Evolutionary conservation across 2,888 invertebrate species (phyloP), one percentile per base, ranked within the genome.

Genomic region (Ryuthela nishihirai): DNA sequence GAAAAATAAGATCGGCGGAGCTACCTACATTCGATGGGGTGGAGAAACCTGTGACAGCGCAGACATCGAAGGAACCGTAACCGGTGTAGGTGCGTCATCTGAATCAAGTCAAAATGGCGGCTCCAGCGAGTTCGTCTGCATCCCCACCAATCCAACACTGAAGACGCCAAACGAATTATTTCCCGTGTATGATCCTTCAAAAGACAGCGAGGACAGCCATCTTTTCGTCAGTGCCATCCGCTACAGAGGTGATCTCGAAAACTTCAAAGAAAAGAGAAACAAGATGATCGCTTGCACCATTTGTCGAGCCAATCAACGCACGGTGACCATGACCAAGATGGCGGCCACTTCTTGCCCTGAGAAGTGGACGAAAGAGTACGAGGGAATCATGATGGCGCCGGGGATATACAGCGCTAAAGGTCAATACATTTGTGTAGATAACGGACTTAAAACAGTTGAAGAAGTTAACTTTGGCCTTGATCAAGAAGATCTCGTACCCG

Each of bases 1-100:
- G 12, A 21, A 25, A 17, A 44, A 52, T 1, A 43, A 47, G 4
- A 36, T 52, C 12, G 59, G 59, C 0, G 59, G 59, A 6, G 53
- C 52, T 10, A 32, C 43, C 1, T 59, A 44, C 10, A 39, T 53
- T 12, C 46, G 36, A 5, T 59, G 59, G 59, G 59, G 59, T 5
- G 20, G 35, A n/a, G 42, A 15, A n/a, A 20, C 43, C 2, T 59
- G 59, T 21, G n/a, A 36, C 18, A 7, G 15, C 1, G 0, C 36
- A 1, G 48, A 44, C 7, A 35, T 25, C 1, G 53, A 48, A 9
- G 26, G 36, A 1, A 7, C 40, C 0, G 21, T 53, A 1, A 15
- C 34, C 2, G 59, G 59, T 1, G 47, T 53, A 4, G 17, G 26
- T 6, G 10, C 39, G 5, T 23, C 47, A 2, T 48, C 53, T 3